Conservation (phyloP, 2,113 vertebrate species). For the Lonchura striata region DNA sequence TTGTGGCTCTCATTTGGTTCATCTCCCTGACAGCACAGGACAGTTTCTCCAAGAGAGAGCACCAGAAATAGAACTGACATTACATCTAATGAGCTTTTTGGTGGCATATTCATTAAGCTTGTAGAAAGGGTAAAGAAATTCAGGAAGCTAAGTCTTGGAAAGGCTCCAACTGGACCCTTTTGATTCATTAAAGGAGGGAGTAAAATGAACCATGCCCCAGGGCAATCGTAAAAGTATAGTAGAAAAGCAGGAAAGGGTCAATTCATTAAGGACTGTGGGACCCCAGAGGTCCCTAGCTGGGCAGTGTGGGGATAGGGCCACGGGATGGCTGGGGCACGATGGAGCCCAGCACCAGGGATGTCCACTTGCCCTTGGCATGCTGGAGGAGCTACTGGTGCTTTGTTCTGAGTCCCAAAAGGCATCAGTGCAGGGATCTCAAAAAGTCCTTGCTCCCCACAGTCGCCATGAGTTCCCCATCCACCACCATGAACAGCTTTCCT, state of each 20-base stretch:
- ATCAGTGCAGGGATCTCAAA: background rate
- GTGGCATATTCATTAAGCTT: conserved; percentile 57
- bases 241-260: conserved; percentile 62
- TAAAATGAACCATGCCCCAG: conserved; percentile 41
- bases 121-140: conserved; percentile 23
- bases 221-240: conserved; percentile 45
- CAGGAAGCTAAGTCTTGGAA: conserved; percentile 51
- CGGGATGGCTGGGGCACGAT: accelerated
- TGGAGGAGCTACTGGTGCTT: background rate
- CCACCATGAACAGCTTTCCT: background rate
- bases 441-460: background rate
- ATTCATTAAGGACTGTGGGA: conserved; percentile 43
- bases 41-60: conserved; percentile 21
- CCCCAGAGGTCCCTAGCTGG: accelerated
- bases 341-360: background rate
- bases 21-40: background rate
- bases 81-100: conserved; percentile 53
- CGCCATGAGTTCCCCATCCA: background rate
- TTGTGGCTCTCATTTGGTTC: background rate
- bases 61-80: conserved; percentile 52
- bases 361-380: background rate
- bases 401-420: background rate
- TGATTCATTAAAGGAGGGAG: conserved; percentile 59
- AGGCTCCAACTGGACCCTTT: conserved; percentile 52
- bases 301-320: background rate